Evolutionary conservation across 2,113 vertebrate species (phyloP).

Genomic region (Syngnathus typhle): DNA sequence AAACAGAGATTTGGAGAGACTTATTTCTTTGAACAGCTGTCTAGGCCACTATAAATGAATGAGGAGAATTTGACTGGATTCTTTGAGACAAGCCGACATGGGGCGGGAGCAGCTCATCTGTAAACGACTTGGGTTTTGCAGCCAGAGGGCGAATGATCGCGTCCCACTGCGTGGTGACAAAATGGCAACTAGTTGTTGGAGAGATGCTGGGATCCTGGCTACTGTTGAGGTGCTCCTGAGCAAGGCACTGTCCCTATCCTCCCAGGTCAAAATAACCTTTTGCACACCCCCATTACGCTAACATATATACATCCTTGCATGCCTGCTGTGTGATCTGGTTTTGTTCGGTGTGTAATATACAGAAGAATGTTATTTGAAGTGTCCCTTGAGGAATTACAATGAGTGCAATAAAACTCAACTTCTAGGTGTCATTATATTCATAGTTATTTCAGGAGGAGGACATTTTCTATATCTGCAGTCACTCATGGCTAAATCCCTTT

Average conservation of each 20-base stretch:
- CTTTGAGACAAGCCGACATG: conserved; percentile 12
- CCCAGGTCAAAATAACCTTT: not conserved
- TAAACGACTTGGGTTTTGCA: not conserved
- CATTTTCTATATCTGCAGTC: conserved; percentile 17
- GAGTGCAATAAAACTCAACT: not conserved
- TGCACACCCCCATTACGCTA: not conserved
- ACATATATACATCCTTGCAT: not conserved
- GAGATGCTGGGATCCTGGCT: not conserved
- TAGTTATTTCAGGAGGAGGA: conserved; percentile 6
- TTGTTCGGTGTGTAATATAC: not conserved
- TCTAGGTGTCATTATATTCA: conserved; percentile 12
- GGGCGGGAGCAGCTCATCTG: not conserved
- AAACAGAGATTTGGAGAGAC: conserved; percentile 40
- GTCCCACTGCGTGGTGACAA: not conserved
- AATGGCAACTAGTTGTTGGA: not conserved
- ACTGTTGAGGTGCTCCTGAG: not conserved
- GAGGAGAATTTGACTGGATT: conserved; percentile 26
- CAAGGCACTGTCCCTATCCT: not conserved
- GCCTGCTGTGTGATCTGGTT: not conserved
- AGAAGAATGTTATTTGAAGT: not conserved
- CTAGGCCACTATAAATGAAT: conserved; percentile 18
- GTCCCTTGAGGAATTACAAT: not conserved
- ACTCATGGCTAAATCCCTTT: not conserved
- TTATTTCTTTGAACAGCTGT: conserved; percentile 17
- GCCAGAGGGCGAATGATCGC: not conserved